Conservation (phyloP, 2,113 vertebrate species). For the Trogon melanurus region DNA sequence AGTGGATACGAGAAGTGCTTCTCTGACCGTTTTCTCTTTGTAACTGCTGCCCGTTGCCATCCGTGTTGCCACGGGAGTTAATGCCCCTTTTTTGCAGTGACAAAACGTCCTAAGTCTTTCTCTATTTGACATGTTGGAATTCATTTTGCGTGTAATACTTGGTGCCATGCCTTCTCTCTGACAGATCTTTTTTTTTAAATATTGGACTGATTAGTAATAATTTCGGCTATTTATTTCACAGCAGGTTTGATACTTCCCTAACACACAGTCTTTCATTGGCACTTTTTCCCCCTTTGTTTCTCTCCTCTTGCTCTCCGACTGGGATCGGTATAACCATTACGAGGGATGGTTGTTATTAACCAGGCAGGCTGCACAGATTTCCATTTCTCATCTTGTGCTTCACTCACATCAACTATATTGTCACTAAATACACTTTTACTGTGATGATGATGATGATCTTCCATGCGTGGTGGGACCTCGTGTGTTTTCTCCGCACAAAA, state of each 20-base stretch:
- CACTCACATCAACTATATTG: not conserved
- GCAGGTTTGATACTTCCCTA: not conserved
- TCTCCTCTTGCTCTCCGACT: not conserved
- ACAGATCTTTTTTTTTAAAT: not conserved
- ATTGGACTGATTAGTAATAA: not conserved
- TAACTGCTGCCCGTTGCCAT: not conserved
- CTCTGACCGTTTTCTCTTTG: not conserved
- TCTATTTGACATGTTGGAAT: not conserved
- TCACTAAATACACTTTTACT: not conserved
- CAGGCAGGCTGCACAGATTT: not conserved
- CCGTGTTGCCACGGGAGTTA: accelerated
- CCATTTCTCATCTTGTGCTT: not conserved
- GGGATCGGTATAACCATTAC: not conserved
- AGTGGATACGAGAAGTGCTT: not conserved
- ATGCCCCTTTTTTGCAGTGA: not conserved
- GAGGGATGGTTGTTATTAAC: not conserved
- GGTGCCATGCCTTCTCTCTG: not conserved
- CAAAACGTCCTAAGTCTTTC: not conserved
- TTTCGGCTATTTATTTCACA: not conserved
- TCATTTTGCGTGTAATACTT: accelerated
- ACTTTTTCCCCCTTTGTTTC: not conserved
- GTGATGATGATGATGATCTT: not conserved
- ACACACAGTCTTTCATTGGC: not conserved
- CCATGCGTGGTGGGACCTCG: not conserved
- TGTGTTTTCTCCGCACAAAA: not conserved